Conservation (phyloP, 2,888 invertebrate genomes). For the Parapristionchus giblindavisi region DNA sequence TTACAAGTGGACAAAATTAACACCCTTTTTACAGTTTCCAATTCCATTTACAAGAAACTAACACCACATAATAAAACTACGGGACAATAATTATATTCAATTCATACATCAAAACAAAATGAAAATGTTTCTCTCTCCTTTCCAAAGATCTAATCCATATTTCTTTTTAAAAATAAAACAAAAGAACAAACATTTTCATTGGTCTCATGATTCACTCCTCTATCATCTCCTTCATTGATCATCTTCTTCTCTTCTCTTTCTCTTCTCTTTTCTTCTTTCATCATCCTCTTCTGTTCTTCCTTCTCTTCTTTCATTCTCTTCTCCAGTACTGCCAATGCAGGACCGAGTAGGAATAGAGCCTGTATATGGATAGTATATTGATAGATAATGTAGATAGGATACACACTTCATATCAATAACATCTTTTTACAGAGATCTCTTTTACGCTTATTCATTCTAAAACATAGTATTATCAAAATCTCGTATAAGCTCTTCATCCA, state of each 20-base stretch:
- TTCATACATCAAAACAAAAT: too few relatives aligned
- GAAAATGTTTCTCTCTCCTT: too few relatives aligned
- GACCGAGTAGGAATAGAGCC: slow-evolving; percentile 50
- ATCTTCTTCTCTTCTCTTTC: slow-evolving; percentile 22
- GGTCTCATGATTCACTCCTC: too few relatives aligned
- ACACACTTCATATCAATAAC: neutral
- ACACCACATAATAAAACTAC: too few relatives aligned
- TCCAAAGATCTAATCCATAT: too few relatives aligned
- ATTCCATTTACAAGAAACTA: too few relatives aligned
- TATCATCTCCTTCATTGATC: neutral
- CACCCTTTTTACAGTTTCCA: too few relatives aligned
- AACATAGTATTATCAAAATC: neutral
- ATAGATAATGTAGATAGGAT: neutral
- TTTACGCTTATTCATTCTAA: neutral
- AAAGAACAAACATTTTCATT: too few relatives aligned
- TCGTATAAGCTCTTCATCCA: neutral
- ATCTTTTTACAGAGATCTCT: too few relatives aligned
- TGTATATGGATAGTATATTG: slow-evolving; percentile 12
- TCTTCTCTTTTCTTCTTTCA: slow-evolving; percentile 14
- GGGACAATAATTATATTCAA: too few relatives aligned
- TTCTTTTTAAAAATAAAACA: too few relatives aligned
- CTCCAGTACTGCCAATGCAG: slow-evolving; percentile 39
- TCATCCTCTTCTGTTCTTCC: slow-evolving; percentile 17
- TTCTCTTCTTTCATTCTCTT: slow-evolving; percentile 37
- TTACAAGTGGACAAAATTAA: too few relatives aligned